A percentile compares a stretch with the other conserved stretches of the same genome.
Conservation (phyloP, 2,113 vertebrate genomes). For the Pseudonaja textilis region DNA sequence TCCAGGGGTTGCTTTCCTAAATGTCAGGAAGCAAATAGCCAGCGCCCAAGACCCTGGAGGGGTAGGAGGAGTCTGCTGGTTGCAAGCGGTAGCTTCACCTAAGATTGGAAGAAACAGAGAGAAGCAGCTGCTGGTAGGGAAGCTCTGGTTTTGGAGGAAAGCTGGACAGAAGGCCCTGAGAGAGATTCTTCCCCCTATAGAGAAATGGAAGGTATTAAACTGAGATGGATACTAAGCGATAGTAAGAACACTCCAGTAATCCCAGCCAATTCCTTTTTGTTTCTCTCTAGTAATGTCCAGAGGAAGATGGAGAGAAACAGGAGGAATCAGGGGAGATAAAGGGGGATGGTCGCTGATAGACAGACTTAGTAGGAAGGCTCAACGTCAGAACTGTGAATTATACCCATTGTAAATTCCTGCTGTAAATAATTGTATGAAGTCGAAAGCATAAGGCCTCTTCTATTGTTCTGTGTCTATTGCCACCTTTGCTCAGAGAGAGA, state of each 20-base stretch:
- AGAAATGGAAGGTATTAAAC: neutral
- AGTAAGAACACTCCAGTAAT: neutral
- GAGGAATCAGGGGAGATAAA: neutral
- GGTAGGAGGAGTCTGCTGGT: neutral
- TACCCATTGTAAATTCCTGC: neutral
- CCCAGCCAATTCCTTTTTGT: neutral
- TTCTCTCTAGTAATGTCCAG: neutral
- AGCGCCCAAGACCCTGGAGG: neutral
- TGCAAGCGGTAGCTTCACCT: neutral
- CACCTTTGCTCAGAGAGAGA: neutral
- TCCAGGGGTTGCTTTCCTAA: neutral
- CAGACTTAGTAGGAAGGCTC: neutral
- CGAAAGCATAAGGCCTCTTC: neutral
- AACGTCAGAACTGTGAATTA: neutral
- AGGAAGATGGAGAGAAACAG: no score
- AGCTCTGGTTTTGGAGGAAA: neutral
- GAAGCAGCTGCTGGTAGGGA: neutral
- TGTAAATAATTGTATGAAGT: neutral
- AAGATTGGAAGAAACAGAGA: neutral
- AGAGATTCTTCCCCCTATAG: neutral
- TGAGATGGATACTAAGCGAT: neutral
- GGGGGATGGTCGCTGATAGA: neutral
- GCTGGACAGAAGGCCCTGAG: neutral
- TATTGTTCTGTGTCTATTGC: neutral
- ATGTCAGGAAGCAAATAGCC: neutral